Evolutionary conservation across 2,113 vertebrate species (phyloP).

Genomic region (Alces alces): DNA sequence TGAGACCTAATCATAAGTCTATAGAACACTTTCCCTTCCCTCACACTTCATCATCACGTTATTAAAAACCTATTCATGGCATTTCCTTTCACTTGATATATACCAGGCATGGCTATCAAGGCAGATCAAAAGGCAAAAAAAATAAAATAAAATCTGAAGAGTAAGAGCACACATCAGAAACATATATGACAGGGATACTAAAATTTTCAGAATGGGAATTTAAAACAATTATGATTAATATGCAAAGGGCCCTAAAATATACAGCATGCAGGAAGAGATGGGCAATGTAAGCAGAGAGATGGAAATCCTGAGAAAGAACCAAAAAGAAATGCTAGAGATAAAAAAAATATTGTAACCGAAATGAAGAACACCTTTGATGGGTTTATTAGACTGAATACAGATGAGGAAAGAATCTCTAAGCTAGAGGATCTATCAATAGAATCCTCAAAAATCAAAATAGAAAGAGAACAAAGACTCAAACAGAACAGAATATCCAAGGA

Average conservation of each 20-base stretch:
- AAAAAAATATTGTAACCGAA: background rate
- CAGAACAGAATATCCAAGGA: background rate
- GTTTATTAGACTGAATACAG: background rate
- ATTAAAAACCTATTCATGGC: background rate
- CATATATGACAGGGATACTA: background rate
- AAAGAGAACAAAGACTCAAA: background rate
- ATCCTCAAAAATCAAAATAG: background rate
- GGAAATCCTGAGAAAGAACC: background rate
- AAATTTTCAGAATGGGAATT: background rate
- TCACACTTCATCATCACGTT: background rate
- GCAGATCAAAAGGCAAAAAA: background rate
- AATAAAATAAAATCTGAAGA: background rate
- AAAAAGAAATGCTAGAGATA: background rate
- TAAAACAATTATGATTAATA: background rate
- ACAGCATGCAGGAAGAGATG: background rate
- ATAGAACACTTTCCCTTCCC: background rate
- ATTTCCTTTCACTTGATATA: background rate
- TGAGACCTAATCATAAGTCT: background rate
- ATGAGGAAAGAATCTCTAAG: background rate
- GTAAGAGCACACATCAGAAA: background rate
- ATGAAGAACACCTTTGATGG: background rate
- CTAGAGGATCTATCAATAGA: background rate
- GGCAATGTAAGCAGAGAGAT: background rate
- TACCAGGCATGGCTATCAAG: background rate
- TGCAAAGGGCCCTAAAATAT: background rate